These are phyloP conservation scores for Telenomus remus DNA, from an alignment of 1,140 invertebrate genomes.

Conservation along the genomic window DNA sequence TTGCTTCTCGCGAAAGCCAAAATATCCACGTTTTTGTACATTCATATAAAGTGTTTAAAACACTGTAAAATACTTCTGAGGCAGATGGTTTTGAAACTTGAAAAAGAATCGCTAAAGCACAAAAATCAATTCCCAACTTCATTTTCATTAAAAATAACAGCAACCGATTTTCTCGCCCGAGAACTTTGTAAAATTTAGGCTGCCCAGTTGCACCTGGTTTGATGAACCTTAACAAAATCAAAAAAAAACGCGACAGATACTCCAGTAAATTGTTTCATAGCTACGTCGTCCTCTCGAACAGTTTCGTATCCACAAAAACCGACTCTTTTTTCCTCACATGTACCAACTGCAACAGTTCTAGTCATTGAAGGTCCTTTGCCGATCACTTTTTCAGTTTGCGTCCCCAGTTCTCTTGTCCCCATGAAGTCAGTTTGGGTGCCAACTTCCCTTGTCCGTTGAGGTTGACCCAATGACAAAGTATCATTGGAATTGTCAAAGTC, in stretches of 20 bases:
- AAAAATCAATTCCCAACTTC: slow-evolving; percentile 7
- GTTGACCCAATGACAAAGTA: too few relatives aligned
- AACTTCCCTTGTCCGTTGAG: slow-evolving; percentile 20
- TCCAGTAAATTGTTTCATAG: slow-evolving; percentile 24
- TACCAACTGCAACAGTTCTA: slow-evolving; percentile 10
- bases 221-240: slow-evolving; percentile 2
- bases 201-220: neutral
- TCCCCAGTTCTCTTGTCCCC: too few relatives aligned
- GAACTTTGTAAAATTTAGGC: neutral
- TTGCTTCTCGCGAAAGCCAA: slow-evolving; percentile 5
- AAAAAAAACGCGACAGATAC: slow-evolving; percentile 10
- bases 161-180: slow-evolving; percentile 5
- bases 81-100: neutral
- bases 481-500: too few relatives aligned
- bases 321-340: slow-evolving; percentile 13
- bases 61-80: neutral
- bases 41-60: slow-evolving; percentile 6
- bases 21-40: slow-evolving; percentile 10
- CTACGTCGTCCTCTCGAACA: slow-evolving; percentile 8
- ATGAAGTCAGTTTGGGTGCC: slow-evolving; percentile 27
- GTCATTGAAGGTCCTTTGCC: slow-evolving; percentile 1
- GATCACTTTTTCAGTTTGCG: too few relatives aligned
- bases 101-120: slow-evolving; percentile 4
- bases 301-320: slow-evolving; percentile 16
- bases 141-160: slow-evolving; percentile 18